Percentiles rank a stretch among this genome's conserved stretches.
phyloP scores from a whole-genome alignment of 1,140 invertebrate genomes.

The Acromyrmex heyeri region DNA sequence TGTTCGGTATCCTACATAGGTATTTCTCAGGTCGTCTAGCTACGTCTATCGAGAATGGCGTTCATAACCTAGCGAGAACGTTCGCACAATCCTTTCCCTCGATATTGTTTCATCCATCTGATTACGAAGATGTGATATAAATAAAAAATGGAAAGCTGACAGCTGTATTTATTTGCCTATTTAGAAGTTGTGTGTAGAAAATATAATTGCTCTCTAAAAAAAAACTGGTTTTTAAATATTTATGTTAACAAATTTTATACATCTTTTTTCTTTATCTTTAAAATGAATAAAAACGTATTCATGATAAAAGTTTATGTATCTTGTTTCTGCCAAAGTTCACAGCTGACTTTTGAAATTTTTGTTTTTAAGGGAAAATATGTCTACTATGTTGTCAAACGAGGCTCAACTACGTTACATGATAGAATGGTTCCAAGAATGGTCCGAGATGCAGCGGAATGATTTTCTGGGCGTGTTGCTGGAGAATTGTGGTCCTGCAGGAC shows the following conservation, averaged over 20 bases:
- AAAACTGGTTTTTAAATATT: too few species aligned
- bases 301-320: background rate
- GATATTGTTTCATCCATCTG: background rate
- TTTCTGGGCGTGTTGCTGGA: conserved; percentile 93
- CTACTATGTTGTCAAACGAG: conserved; percentile 87
- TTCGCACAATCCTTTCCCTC: background rate
- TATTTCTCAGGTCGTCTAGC: background rate
- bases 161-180: too few species aligned
- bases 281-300: too few species aligned
- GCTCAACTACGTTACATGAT: conserved; percentile 92
- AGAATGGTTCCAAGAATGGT: conserved; percentile 96
- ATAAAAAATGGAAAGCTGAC: background rate
- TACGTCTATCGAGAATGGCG: background rate
- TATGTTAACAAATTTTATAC: too few species aligned
- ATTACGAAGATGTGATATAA: background rate
- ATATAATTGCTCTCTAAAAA: too few species aligned
- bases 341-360: conserved; percentile 11
- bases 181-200: too few species aligned
- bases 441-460: conserved; percentile 94
- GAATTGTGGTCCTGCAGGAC: conserved; percentile 87
- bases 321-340: background rate
- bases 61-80: conserved; percentile 1
- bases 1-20: too few species aligned
- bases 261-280: too few species aligned
- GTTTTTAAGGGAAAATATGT: conserved; percentile 80